These are phyloP conservation scores for Cherax destructor DNA, from an alignment of 1,140 invertebrate genomes.

Conservation along the genomic window DNA sequence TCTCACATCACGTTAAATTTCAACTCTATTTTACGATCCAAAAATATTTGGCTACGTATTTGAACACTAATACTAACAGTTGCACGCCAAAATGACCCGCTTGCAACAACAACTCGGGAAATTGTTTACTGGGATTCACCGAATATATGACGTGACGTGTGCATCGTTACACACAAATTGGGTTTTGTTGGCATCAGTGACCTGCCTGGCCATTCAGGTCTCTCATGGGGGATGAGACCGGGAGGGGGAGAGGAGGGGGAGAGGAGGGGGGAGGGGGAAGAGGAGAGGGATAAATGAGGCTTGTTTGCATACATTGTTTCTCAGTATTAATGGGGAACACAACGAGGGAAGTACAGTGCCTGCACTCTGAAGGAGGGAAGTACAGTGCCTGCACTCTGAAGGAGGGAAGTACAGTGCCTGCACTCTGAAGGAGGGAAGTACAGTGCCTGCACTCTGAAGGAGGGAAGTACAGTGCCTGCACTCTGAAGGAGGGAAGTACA, in stretches of 20 bases:
- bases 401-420: too few species aligned
- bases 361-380: too few species aligned
- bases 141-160: not conserved
- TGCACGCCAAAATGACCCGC: not conserved
- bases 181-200: not conserved
- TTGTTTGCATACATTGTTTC: too few species aligned
- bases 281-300: not conserved
- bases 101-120: not conserved
- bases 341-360: too few species aligned
- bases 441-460: too few species aligned
- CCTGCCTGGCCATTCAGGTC: not conserved
- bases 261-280: not conserved
- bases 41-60: constrained; percentile 14
- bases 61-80: constrained; percentile 1
- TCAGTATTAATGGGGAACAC: too few species aligned
- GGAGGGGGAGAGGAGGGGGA: not conserved
- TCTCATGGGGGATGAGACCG: too few species aligned
- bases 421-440: too few species aligned
- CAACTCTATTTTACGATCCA: not conserved
- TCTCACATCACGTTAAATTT: not conserved
- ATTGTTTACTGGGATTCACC: constrained; percentile 6
- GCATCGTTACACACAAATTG: not conserved
- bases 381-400: too few species aligned
- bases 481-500: too few species aligned
- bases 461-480: too few species aligned